phyloP scores from a whole-genome alignment of 2,888 invertebrate species.

The Rotaria sp. region DNA sequence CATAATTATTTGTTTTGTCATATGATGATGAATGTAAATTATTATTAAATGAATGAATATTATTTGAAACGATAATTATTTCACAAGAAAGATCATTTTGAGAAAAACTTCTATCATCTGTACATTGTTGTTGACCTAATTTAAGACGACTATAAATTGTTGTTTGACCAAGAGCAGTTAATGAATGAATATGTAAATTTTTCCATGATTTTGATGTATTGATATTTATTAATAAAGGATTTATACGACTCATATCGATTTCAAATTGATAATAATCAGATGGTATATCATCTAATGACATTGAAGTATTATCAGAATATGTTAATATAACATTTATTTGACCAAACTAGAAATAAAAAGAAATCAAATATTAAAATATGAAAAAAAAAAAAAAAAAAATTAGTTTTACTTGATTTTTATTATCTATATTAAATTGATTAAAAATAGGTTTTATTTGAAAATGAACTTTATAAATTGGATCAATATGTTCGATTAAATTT shows the following conservation, averaged over 20 bases:
- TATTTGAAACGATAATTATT: not conserved
- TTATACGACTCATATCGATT: not conserved
- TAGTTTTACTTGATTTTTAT: not conserved
- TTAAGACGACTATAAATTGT: not conserved
- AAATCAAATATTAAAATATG: not conserved
- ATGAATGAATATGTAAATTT: not conserved
- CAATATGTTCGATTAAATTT: conserved; percentile 8
- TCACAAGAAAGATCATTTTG: conserved; percentile 1
- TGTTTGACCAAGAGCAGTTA: not conserved
- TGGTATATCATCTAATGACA: not conserved
- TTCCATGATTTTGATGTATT: not conserved
- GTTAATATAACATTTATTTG: not conserved
- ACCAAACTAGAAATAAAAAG: not conserved
- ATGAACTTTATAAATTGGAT: not conserved
- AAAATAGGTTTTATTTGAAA: not conserved
- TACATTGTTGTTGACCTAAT: conserved; percentile 21
- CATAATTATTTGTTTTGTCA: not conserved
- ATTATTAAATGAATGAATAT: not conserved
- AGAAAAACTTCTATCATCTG: not conserved
- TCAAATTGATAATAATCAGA: not conserved
- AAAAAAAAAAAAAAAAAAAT: not conserved
- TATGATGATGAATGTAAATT: not conserved
- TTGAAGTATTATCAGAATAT: conserved; percentile 21
- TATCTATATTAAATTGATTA: not conserved
- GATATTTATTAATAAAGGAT: not conserved